Evolutionary conservation across 2,797 vertebrate species (phyloP).

Genomic region (Echeneis naucrates): DNA sequence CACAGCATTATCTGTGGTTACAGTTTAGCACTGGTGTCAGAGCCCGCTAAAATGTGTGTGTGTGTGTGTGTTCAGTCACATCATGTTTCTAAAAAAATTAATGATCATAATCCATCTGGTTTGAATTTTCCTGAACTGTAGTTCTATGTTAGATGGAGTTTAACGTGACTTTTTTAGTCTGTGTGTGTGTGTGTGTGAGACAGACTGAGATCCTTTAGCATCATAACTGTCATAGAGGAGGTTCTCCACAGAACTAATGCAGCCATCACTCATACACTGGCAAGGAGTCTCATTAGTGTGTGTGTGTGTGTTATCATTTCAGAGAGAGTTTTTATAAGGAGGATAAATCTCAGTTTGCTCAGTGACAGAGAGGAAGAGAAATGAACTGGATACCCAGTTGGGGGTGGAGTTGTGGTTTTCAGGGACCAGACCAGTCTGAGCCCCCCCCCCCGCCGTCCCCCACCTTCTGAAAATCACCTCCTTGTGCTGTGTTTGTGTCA

Average conservation of each 20-base stretch:
- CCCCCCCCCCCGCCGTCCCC: background rate
- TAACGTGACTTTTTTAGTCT: background rate
- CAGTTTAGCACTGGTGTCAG: constrained; percentile 66
- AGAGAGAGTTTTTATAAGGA: constrained; percentile 35
- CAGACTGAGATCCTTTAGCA: constrained; percentile 64
- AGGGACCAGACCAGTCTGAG: background rate
- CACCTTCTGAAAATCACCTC: too few species aligned
- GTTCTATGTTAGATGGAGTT: constrained; percentile 11
- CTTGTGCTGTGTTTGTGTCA: too few species aligned
- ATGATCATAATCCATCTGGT: background rate
- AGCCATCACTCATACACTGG: constrained; percentile 68
- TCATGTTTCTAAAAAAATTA: background rate
- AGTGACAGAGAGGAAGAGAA: background rate
- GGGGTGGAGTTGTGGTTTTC: background rate
- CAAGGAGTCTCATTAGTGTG: constrained; percentile 27
- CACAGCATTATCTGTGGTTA: constrained; percentile 93
- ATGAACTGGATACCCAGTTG: background rate
- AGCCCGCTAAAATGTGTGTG: constrained; percentile 33
- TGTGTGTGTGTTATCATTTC: constrained; percentile 37
- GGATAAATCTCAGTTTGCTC: constrained; percentile 54
- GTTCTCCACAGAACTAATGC: constrained; percentile 69
- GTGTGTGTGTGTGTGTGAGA: background rate
- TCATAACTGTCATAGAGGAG: constrained; percentile 73
- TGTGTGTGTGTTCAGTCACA: constrained; percentile 2
- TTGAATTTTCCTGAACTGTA: background rate